phyloP scores from a whole-genome alignment of 2,888 invertebrate species.

The Leptopilina drosophilae region DNA sequence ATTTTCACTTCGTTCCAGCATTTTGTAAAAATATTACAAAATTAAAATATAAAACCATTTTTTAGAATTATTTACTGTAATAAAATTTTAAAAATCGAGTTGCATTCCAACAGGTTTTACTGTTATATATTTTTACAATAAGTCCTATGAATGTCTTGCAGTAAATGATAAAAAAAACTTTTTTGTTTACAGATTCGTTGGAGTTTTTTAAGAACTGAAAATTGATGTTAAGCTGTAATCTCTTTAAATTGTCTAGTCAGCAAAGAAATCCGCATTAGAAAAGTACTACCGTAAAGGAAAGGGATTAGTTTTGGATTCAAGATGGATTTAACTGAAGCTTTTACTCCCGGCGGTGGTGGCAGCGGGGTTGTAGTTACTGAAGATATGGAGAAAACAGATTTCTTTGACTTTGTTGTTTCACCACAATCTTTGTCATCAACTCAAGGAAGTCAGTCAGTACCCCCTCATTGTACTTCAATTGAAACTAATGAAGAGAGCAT shows the following conservation, averaged over 20 bases:
- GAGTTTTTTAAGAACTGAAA: not conserved
- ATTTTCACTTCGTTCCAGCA: too few relatives aligned
- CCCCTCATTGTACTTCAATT: constrained; percentile 67
- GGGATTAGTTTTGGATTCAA: not conserved
- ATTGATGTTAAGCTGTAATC: not conserved
- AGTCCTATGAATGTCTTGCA: too few relatives aligned
- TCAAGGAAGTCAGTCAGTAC: constrained; percentile 50
- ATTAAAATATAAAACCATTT: too few relatives aligned
- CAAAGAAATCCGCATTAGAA: not conserved
- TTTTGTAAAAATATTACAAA: too few relatives aligned
- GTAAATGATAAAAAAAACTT: too few relatives aligned
- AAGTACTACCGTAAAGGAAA: not conserved
- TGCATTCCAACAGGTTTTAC: too few relatives aligned
- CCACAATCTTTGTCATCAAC: constrained; percentile 75
- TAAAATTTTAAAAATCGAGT: too few relatives aligned
- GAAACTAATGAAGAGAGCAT: constrained; percentile 81
- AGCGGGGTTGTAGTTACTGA: constrained; percentile 70
- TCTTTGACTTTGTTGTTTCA: constrained; percentile 92
- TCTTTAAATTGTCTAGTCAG: not conserved
- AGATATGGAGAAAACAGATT: constrained; percentile 91
- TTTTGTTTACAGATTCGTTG: not conserved
- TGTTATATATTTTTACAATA: too few relatives aligned
- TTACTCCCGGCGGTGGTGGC: constrained; percentile 81
- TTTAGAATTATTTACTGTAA: too few relatives aligned
- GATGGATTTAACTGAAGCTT: constrained; percentile 91